These are phyloP conservation scores for Chrysolina haemoptera DNA, from an alignment of 2,888 invertebrate genomes.

Conservation along the genomic window DNA sequence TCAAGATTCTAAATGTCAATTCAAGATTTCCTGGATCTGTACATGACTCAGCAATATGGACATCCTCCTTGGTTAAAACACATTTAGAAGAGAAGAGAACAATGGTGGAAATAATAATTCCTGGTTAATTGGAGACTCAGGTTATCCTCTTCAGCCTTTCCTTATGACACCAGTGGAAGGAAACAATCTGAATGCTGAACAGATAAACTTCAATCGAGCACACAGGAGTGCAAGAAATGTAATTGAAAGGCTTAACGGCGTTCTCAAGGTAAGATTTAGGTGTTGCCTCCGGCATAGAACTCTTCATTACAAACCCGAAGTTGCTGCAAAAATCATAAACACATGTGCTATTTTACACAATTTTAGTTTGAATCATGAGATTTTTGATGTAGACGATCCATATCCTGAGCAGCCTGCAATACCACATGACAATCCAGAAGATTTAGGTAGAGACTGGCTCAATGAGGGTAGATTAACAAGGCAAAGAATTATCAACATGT, in stretches of 20 bases:
- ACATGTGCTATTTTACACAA: conserved; percentile 29
- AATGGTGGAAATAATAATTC: conserved; percentile 23
- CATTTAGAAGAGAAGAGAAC: conserved; percentile 17
- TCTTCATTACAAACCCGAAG: conserved; percentile 30
- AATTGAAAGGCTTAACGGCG: conserved; percentile 37
- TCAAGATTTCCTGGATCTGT: conserved; percentile 38
- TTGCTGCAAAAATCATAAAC: conserved; percentile 34
- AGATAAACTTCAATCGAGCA: conserved; percentile 10
- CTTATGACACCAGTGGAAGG: background rate
- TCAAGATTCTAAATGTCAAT: conserved; percentile 34
- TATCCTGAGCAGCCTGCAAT: background rate
- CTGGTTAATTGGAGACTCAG: conserved; percentile 3
- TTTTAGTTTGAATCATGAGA: conserved; percentile 4
- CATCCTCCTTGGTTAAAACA: conserved; percentile 25
- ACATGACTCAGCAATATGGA: conserved; percentile 37
- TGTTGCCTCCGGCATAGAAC: conserved; percentile 25
- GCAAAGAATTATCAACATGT: conserved; percentile 12
- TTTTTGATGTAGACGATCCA: background rate
- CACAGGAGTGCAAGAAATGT: conserved; percentile 28
- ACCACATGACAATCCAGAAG: background rate
- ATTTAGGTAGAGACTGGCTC: conserved; percentile 8
- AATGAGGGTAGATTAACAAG: conserved; percentile 24
- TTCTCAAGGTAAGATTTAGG: conserved; percentile 32
- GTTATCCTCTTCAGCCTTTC: conserved; percentile 3
- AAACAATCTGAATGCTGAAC: background rate